Base-by-base conservation (phyloP, 2,113 vertebrate species). In the Reinhardtius hippoglossoides region DNA sequence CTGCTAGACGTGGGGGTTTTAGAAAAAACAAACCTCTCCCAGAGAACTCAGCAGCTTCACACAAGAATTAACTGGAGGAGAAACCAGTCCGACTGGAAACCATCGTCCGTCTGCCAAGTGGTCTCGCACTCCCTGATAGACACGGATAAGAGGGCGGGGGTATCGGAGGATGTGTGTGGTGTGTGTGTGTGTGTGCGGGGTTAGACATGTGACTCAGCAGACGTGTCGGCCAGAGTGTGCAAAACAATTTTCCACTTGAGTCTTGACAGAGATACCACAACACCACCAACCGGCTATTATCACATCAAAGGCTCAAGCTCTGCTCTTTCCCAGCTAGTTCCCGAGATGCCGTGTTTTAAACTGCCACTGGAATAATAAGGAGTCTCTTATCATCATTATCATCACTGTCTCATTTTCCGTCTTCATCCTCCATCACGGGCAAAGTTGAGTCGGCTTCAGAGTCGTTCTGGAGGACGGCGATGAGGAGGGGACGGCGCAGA, bases 201-300 rank as follows among this genome's bases (percentile, higher is more conserved):
- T 26, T 70, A 18, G 48, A 81, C 89, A 88, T 69, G 73, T 90
- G 87, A 92, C 76, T 20, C 76, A 54, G 74, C 82, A 80, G 82
- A 85, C 27, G 72, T 83, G 86, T 86, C 80, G 70, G 58, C 84
- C 85, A 74, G 82, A 80, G 86, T 80, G 83, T 79, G 87, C 85
- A 73, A 80, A 85, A 77, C 84, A 87, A 87, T 88, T 93, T 92
- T 92, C 89, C 92, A 92, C 89, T 92, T 84, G 80, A 88, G 76
- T 84, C 88, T 84, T 81, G 82, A 90, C 68, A 59, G 84, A 21
- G 3, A 87, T 83, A 87, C 89, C 88, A 77, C 87, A 90, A 85
- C 77, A 85, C 67, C 77, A 31, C 83, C 86, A 79, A 87, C 82
- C 80, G 9, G 74, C 87, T 72, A 92, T 92, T 92, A 92, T 92